Evolutionary conservation across 2,888 invertebrate species (phyloP), one percentile per base, ranked within the genome.

Genomic region (Drosophila robusta): DNA sequence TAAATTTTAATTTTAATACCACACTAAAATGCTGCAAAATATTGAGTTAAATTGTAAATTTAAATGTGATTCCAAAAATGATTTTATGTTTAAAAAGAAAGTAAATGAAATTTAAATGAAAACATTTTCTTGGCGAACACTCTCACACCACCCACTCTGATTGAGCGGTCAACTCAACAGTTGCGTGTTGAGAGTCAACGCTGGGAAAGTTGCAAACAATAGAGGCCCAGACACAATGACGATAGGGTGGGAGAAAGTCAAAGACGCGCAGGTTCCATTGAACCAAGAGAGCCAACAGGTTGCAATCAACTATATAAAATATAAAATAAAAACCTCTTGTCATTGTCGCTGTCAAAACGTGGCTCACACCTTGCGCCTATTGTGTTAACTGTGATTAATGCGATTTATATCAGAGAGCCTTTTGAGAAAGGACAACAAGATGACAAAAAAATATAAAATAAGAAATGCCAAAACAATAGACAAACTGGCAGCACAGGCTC

Each of bases 261-360:
- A 18, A 3, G 44, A 5, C 32, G 34, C 9, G 0, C 9, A n/a
- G 32, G 18, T 62, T 72, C 58, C 50, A 51, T 41, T 60, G 74
- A 71, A 65, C 8, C 36, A 9, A 42, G 16, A 1, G 9, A 5
- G 41, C 14, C 24, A 56, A 66, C 85, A 78, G 82, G 80, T 80
- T 85, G 69, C 62, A 45, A 46, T 51, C 41, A 34, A 51, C 47
- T 29, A 24, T 22, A 24, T 11, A 38, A 38, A 16, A 41, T 14
- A 39, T 18, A 14, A 45, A 54, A 55, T 14, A 45, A 45, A 45
- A 45, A 64, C n/a, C 58, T 57, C 64, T 63, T 81, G 82, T 84
- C 80, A 83, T 76, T 80, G 76, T 65, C 52, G 68, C 80, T 81
- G 80, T 81, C 80, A 81, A 79, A 86, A 70, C 78, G 46, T 47